Evolutionary conservation across 2,113 vertebrate species (phyloP), one percentile per base, ranked within the genome.

Genomic region (Serranochromis macrocephalus): DNA sequence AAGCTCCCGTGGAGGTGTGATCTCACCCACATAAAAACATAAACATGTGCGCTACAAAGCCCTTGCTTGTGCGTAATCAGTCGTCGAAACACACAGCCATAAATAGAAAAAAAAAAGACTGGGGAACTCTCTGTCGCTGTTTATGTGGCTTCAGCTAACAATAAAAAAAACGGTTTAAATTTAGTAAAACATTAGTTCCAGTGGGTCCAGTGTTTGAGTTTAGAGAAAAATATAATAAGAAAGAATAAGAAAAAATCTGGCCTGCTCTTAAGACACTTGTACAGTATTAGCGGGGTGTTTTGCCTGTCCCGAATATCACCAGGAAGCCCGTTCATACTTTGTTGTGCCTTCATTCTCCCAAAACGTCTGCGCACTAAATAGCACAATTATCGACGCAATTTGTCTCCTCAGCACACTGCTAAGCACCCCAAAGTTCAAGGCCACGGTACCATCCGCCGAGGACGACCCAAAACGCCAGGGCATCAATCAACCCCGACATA

Each of bases 1-100:
- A 91, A 92, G 83, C 91, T 94, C 94, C 94, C 40, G 94, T 71
- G 80, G 94, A 96, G 94, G 94, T 95, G 95, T 92, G 92, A 96
- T 94, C 93, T 94, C 93, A 94, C 93, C 92, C 91, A 91, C 81
- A 58, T 73, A 85, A 94, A 94, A 92, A 89, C 85, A 94, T 57
- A 91, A 94, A 92, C 90, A 89, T 88, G 89, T 79, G 88, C 83
- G 84, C 86, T 87, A 86, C 88, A 91, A 85, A 91, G 42, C 61
- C 13, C 31, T 57, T 45, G 81, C 33, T 84, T 86, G 83, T 88
- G 92, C 88, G 80, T 81, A 89, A 93, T 89, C 91, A 54, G 47
- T 47, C 63, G 26, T 71, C 82, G 29, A 83, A 88, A 91, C 47
- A 55, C 86, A 61, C 38, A 29, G 47, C 85, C 87, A 58, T 82